Conservation (phyloP, 35 echinoderm and acorn worm genomes). For the Apostichopus californicus region DNA sequence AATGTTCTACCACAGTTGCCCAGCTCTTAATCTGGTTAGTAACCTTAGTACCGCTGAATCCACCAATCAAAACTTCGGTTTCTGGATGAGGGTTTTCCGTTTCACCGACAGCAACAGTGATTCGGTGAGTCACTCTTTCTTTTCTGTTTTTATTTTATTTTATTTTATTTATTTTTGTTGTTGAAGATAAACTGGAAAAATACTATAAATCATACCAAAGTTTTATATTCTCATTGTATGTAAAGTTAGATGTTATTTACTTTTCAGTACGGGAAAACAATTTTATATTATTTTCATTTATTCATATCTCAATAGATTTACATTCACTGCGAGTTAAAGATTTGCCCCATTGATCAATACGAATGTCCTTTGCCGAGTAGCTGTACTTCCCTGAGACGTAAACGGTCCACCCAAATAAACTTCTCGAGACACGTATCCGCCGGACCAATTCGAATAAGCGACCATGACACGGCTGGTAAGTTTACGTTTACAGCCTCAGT, state of each 20-base stretch:
- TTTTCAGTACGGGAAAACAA: no score
- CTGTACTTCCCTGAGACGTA: background rate
- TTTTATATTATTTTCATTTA: background rate
- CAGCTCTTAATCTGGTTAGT: background rate
- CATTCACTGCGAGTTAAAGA: constrained; percentile 28
- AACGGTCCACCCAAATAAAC: background rate
- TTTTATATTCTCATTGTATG: background rate
- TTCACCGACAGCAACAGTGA: background rate
- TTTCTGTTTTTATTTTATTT: background rate
- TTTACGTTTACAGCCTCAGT: background rate
- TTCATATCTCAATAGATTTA: background rate
- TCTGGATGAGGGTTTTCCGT: background rate
- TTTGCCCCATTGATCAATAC: background rate
- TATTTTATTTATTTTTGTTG: background rate
- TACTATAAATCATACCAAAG: background rate
- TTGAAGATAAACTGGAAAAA: background rate
- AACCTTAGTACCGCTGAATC: background rate
- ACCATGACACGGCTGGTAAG: background rate
- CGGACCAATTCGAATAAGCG: background rate
- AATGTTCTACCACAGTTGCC: background rate
- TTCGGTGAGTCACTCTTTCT: background rate
- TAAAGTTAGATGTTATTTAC: background rate
- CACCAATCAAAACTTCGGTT: constrained; percentile 21
- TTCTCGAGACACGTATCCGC: constrained; percentile 16
- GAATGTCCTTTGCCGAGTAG: background rate